These are phyloP conservation scores for Mugil cephalus DNA, from an alignment of 2,113 vertebrate species.

Conservation along the genomic window DNA sequence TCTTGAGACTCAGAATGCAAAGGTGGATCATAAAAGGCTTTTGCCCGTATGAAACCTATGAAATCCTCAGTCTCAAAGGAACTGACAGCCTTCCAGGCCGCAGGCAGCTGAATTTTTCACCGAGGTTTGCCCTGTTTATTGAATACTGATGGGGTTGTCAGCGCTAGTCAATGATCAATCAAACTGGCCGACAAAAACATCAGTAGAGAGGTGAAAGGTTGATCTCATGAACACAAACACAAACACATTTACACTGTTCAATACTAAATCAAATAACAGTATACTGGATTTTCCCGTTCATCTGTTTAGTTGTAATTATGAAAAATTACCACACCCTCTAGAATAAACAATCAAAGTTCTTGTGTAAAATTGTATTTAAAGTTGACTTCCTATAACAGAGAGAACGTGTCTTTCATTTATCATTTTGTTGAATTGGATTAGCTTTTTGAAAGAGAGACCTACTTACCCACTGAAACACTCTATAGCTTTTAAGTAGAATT, in stretches of 20 bases:
- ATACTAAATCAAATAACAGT: too few species aligned
- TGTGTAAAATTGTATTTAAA: constrained; percentile 5
- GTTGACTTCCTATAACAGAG: constrained; percentile 8
- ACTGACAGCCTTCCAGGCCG: not conserved
- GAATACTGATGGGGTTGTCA: constrained; percentile 33
- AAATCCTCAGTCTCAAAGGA: constrained; percentile 52
- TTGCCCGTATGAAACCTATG: constrained; percentile 59
- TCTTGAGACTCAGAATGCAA: not conserved
- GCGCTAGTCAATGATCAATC: constrained; percentile 48
- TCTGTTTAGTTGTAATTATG: too few species aligned
- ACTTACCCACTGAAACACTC: constrained; percentile 41
- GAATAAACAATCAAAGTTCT: not conserved
- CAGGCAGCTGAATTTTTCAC: constrained; percentile 40
- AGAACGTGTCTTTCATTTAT: not conserved
- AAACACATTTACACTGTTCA: too few species aligned
- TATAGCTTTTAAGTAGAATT: constrained; percentile 49
- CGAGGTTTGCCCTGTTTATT: constrained; percentile 23
- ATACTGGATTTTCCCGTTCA: too few species aligned
- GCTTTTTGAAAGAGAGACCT: constrained; percentile 26
- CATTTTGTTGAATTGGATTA: constrained; percentile 38
- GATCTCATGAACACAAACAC: too few species aligned
- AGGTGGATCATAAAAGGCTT: constrained; percentile 17
- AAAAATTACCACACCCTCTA: too few species aligned
- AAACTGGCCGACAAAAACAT: constrained; percentile 30
- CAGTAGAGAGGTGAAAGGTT: constrained; percentile 49